Conservation (phyloP, 2,888 invertebrate genomes). For the Allolobophora icterica region DNA sequence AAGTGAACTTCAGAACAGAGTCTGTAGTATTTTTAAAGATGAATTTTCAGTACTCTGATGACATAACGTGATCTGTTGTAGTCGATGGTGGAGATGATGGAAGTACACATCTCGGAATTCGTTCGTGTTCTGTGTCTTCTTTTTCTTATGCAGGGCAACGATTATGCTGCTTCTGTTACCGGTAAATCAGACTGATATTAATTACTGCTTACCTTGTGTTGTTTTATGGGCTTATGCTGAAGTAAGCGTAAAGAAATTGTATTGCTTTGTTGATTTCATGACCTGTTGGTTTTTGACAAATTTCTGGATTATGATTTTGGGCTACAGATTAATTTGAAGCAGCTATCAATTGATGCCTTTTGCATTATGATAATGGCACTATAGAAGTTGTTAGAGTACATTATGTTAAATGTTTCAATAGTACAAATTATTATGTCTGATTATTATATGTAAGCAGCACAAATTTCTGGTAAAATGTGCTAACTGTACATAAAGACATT, state of each 20-base stretch:
- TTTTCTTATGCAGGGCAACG: conserved; percentile 36
- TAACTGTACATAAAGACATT: not conserved
- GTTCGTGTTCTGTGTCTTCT: conserved; percentile 51
- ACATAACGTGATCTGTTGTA: conserved; percentile 40
- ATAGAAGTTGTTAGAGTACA: not conserved
- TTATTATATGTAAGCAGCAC: not conserved
- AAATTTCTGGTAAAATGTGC: not conserved
- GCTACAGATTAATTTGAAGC: not conserved
- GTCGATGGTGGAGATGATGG: conserved; percentile 54
- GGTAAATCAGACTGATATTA: not conserved
- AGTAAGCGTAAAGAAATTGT: no score
- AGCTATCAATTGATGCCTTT: not conserved
- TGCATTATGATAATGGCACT: not conserved
- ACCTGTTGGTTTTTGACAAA: not conserved
- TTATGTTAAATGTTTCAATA: not conserved
- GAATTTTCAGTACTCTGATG: no score
- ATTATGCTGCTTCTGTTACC: not conserved
- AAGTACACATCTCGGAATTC: conserved; percentile 55
- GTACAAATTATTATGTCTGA: not conserved
- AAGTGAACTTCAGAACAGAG: not conserved
- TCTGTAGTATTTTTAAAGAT: no score
- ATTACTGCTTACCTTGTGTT: not conserved
- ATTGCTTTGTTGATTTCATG: not conserved
- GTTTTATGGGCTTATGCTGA: no score
- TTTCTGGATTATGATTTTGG: not conserved